Evolutionary conservation across 2,888 invertebrate species (phyloP).

Genomic region (Ochropleura leucogaster): DNA sequence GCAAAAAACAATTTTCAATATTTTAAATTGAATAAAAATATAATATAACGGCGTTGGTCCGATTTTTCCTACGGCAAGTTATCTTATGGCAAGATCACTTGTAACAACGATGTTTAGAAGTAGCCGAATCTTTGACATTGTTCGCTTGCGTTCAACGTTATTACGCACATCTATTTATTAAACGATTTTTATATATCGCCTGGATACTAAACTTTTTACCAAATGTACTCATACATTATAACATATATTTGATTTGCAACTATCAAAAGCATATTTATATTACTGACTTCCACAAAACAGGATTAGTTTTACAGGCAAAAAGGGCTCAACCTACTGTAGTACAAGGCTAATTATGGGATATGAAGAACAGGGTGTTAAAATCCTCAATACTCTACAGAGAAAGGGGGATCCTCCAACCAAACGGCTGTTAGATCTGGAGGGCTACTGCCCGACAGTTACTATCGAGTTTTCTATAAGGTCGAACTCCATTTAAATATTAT

Average conservation of each 20-base stretch:
- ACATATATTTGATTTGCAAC: background rate
- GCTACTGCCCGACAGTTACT: too few relatives aligned
- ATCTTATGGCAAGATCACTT: background rate
- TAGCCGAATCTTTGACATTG: background rate
- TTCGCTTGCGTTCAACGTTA: background rate
- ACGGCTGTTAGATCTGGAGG: too few relatives aligned
- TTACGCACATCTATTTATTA: background rate
- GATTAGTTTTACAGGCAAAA: constrained; percentile 25
- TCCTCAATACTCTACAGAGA: too few relatives aligned
- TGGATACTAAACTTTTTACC: background rate
- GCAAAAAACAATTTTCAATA: background rate
- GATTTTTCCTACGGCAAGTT: too few relatives aligned
- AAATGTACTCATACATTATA: background rate
- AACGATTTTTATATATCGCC: background rate
- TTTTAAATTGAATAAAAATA: background rate
- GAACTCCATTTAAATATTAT: constrained; percentile 5
- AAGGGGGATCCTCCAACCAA: too few relatives aligned
- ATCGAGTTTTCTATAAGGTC: too few relatives aligned
- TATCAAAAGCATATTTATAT: constrained; percentile 9
- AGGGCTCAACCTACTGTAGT: constrained; percentile 27
- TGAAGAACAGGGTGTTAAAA: too few relatives aligned
- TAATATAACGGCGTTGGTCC: background rate
- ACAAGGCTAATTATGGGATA: constrained; percentile 13
- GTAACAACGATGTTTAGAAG: background rate
- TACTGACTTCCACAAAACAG: constrained; percentile 9